Evolutionary conservation across 37 sponge, comb jelly and placozoan species (phyloP).

Genomic region (Spongilla lacustris): DNA sequence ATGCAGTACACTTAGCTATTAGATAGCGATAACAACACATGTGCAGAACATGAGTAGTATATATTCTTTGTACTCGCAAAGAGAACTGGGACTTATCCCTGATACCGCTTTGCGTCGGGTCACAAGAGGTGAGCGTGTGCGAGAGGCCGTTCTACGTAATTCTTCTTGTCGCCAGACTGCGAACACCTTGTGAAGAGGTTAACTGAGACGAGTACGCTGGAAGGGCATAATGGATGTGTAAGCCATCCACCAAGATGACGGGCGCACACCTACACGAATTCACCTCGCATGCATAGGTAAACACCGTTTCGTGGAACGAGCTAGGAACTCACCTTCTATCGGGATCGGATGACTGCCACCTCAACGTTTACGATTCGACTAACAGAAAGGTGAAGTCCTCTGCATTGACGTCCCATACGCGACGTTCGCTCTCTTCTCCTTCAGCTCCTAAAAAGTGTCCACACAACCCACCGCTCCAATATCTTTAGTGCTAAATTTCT

Average conservation of each 20-base stretch:
- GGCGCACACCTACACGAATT: background rate
- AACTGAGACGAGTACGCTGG: conserved; percentile 16
- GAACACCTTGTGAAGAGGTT: conserved; percentile 43
- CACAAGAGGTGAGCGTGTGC: conserved; percentile 19
- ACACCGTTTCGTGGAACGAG: conserved; percentile 81
- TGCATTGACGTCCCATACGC: background rate
- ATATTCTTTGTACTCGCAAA: conserved; percentile 17
- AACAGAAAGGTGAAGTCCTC: conserved; percentile 15
- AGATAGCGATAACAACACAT: too few species aligned
- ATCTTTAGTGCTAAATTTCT: conserved; percentile 92
- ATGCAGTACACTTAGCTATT: too few species aligned
- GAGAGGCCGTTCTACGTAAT: too few species aligned
- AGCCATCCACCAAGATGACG: conserved; percentile 4
- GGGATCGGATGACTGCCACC: conserved; percentile 86
- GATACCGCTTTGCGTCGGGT: conserved; percentile 12
- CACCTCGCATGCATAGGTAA: conserved; percentile 49
- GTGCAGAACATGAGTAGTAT: conserved; percentile 13
- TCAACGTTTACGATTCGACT: conserved; percentile 68
- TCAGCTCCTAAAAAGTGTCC: conserved; percentile 43
- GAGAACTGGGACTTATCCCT: conserved; percentile 21
- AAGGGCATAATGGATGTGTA: conserved; percentile 77
- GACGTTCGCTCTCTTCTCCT: background rate
- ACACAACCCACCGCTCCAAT: conserved; percentile 75
- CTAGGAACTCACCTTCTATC: conserved; percentile 70
- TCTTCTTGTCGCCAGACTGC: conserved; percentile 29